These are phyloP conservation scores for Acipenser ruthenus DNA, from an alignment of 2,797 vertebrate species.

Conservation along the genomic window DNA sequence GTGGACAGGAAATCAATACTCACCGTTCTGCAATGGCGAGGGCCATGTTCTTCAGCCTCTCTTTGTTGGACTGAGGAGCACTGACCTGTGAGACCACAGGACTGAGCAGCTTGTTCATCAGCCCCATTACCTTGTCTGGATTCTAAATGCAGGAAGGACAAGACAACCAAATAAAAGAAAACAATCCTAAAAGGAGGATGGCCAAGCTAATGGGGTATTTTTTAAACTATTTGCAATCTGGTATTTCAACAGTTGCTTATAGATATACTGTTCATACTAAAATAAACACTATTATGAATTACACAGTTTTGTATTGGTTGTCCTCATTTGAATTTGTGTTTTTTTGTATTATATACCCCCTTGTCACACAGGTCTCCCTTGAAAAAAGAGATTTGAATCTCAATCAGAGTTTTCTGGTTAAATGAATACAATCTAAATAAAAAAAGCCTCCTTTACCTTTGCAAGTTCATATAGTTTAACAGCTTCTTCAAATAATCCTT, in stretches of 20 bases:
- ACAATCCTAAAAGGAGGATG: not conserved
- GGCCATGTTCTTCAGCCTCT: conserved; percentile 85
- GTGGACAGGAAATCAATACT: conserved; percentile 5
- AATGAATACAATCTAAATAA: not conserved
- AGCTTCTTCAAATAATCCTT: conserved; percentile 94
- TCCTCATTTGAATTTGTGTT: too few species aligned
- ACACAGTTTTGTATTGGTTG: too few species aligned
- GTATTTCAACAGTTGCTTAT: not conserved
- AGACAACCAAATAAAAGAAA: not conserved
- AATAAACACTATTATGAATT: not conserved
- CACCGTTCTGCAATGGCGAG: conserved; percentile 86
- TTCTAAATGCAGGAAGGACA: conserved; percentile 55
- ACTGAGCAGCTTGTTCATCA: conserved; percentile 90
- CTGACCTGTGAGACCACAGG: conserved; percentile 82
- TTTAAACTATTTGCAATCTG: not conserved
- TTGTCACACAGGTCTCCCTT: too few species aligned
- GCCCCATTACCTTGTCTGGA: conserved; percentile 90
- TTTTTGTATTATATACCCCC: too few species aligned
- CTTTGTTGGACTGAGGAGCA: conserved; percentile 89
- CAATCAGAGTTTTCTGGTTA: not conserved
- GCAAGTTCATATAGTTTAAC: conserved; percentile 92
- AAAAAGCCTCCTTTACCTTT: conserved; percentile 65
- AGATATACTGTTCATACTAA: not conserved
- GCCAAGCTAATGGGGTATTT: not conserved
- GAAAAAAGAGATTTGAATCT: too few species aligned